Evolutionary conservation across 2,113 vertebrate genomes (phyloP).

Genomic region (Engystomops pustulosus): DNA sequence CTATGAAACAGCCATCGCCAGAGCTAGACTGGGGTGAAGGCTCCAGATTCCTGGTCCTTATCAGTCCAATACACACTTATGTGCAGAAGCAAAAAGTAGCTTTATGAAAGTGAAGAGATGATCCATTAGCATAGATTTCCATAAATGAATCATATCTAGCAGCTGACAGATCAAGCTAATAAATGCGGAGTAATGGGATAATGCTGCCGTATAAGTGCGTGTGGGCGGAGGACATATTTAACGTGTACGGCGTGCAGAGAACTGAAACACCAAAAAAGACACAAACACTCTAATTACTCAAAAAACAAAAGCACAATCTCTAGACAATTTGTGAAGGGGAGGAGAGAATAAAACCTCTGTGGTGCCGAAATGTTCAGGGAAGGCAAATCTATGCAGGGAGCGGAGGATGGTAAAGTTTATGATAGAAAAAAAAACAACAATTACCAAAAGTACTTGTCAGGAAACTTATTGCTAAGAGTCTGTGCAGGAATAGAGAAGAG

Average conservation of each 20-base stretch:
- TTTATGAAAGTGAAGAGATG: slow-evolving; percentile 17
- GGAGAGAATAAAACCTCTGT: neutral
- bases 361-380: neutral
- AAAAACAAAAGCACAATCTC: slow-evolving; percentile 7
- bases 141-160: slow-evolving; percentile 52
- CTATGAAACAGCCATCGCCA: neutral
- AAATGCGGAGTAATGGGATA: slow-evolving; percentile 46
- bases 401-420: neutral
- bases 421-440: neutral
- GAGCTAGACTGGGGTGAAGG: too few relatives aligned
- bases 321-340: neutral
- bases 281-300: slow-evolving; percentile 7
- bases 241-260: slow-evolving; percentile 17
- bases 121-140: slow-evolving; percentile 49
- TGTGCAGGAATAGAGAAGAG: too few relatives aligned
- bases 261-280: slow-evolving; percentile 29
- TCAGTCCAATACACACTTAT: neutral
- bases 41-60: too few relatives aligned
- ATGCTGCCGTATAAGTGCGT: neutral
- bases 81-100: neutral
- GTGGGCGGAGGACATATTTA: slow-evolving; percentile 34
- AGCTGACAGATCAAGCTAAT: slow-evolving; percentile 35
- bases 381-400: neutral
- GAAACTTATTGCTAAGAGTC: too few relatives aligned
- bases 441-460: neutral